Evolutionary conservation across 2,888 invertebrate species (phyloP).

Genomic region (Lasioglossum leucozonium): DNA sequence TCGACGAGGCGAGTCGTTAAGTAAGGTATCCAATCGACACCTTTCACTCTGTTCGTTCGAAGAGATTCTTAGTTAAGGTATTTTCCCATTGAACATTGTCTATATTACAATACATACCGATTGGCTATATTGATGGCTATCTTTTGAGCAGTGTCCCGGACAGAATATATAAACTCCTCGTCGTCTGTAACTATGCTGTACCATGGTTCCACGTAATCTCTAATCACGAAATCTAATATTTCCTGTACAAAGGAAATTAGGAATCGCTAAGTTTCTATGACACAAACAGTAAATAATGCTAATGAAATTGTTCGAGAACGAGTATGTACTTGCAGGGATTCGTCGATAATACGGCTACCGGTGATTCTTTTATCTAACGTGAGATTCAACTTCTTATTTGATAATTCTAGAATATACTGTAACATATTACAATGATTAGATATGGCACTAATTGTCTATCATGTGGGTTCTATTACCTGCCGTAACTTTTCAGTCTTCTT

Average conservation of each 20-base stretch:
- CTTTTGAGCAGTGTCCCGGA: conserved; percentile 90
- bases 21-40: conserved; percentile 95
- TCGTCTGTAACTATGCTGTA: conserved; percentile 89
- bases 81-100: rapidly evolving
- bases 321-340: conserved; percentile 89
- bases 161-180: conserved; percentile 90
- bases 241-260: conserved; percentile 83
- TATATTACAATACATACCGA: conserved; percentile 83
- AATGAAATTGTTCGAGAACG: conserved; percentile 31
- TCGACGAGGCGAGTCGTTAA: conserved; percentile 95
- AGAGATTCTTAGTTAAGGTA: not conserved
- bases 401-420: conserved; percentile 77
- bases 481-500: conserved; percentile 82
- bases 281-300: not conserved
- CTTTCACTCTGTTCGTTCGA: conserved; percentile 87
- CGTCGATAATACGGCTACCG: conserved; percentile 94
- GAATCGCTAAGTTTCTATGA: conserved; percentile 27
- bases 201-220: conserved; percentile 93
- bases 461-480: conserved; percentile 69
- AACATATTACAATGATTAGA: conserved; percentile 33
- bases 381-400: conserved; percentile 80
- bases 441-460: not conserved
- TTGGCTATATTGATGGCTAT: conserved; percentile 88
- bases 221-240: conserved; percentile 91
- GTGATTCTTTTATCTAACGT: conserved; percentile 89